Conservation (phyloP, 2,113 vertebrate species). For the Aldabrachelys gigantea region DNA sequence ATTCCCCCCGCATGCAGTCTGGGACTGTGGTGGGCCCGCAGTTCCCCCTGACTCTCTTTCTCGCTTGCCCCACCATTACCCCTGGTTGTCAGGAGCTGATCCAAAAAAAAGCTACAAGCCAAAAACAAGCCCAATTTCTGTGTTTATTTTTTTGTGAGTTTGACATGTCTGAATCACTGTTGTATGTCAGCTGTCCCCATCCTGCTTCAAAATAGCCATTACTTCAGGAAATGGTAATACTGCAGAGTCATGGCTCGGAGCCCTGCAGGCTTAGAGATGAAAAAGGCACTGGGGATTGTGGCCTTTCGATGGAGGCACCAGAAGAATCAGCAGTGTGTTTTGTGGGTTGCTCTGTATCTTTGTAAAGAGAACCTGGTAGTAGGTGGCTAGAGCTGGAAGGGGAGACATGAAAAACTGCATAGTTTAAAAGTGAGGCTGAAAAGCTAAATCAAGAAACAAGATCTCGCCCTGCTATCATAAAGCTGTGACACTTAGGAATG, state of each 20-base stretch:
- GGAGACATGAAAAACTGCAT: too few species aligned
- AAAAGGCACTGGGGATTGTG: neutral
- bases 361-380: neutral
- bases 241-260: neutral
- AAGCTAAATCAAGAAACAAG: neutral
- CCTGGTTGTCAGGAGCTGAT: too few species aligned
- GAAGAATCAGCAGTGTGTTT: neutral
- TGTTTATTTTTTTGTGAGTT: too few species aligned
- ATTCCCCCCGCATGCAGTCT: too few species aligned
- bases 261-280: neutral
- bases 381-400: neutral
- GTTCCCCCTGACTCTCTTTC: too few species aligned
- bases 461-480: neutral
- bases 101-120: too few species aligned
- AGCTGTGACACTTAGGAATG: neutral
- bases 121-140: too few species aligned
- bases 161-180: too few species aligned
- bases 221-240: fast-evolving
- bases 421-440: neutral
- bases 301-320: neutral
- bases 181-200: too few species aligned
- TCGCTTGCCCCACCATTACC: too few species aligned
- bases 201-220: neutral
- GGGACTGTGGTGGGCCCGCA: too few species aligned
- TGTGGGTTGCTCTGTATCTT: neutral